Evolutionary conservation across 2,888 invertebrate species (phyloP), one percentile per base, ranked within the genome.

Genomic region (Drosophila dives): DNA sequence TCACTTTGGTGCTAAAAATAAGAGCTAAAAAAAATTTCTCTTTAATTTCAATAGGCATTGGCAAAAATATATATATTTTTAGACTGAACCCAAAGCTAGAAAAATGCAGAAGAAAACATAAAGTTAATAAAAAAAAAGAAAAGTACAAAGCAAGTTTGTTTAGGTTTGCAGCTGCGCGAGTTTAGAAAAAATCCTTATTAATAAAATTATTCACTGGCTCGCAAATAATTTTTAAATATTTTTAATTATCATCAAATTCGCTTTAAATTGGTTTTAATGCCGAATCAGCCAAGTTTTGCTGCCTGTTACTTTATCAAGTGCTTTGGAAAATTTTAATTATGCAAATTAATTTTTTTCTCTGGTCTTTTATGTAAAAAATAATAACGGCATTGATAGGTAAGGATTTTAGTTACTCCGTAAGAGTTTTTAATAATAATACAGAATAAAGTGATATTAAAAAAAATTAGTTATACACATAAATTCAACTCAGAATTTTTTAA

Each of bases 1-100:
- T 77, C 67, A 54, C 64, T 53, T 10, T 29, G 29, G 49, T 12
- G 10, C 10, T 17, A 3, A 17, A 17, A 7, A 38, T 8, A 3
- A 33, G 12, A 12, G 11, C 45, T 23, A 23, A 10, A 2, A 45
- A 45, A 23, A 23, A 20, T 45, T 3, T 20, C 7, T 3, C 12
- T 3, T 3, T 20, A 45, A 8, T 8, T 45, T 8, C 4, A 42
- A n/a, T 40, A 5, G 40, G n/a, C 40, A 40, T n/a, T 40, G n/a
- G n/a, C 8, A n/a, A 42, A 42, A n/a, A 5, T 1, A n/a, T 2
- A n/a, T 2, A 4, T n/a, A 4, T 38, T 2, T 17, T 4, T 38
- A n/a, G 10, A 40, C 40, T 40, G 40, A 40, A 40, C n/a, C 40
- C 11, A n/a, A n/a, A 40, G n/a, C n/a, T 4, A 40, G 5, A n/a